Evolutionary conservation across 64 coral and sea anemone genomes (phyloP), one percentile per base, ranked within the genome.

Genomic region (Catalaphyllia jardinei): DNA sequence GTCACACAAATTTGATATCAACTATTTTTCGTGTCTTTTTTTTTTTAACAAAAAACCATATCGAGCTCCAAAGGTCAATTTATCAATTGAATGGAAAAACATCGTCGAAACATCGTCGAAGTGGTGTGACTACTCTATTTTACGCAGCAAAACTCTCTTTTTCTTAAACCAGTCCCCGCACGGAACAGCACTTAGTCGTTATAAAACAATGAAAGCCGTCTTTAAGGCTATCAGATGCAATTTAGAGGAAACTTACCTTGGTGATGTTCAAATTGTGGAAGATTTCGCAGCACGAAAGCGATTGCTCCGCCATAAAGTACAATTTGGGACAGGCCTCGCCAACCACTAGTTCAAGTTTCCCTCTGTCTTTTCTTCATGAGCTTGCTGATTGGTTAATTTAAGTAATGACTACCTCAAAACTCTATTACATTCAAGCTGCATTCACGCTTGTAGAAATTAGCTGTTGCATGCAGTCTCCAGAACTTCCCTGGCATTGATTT

Each of bases 261-360:
- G 81, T 71, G 10, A 85, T 50, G 63, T 85, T 85, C 22, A 85
- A 85, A 85, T 85, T 85, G 38, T 85, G 31, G 62, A 85, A 85
- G 62, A 85, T 71, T 50, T 85, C 81, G 22, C 81, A 85, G 71
- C 81, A 85, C 19, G 63, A 69, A 0, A 85, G 62, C 9, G 67
- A 85, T 3, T 38, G 19, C 3, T 69, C 62, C 8, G 81, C 81
- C 81, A 85, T 85, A 39, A 50, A 71, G 71, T 52, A 10, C 81
- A 85, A 50, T 85, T 83, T 38, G 15, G 29, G 62, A 83, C 80
- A 65, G 80, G 60, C 60, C 24, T 79, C 11, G 31, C 29, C 42
- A 46, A 46, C 42, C 10, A 30, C 61, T 83, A 15, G 60, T 83
- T 65, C 61, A 83, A 67, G 80, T 71, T 31, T 12, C 77, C 63